phyloP scores from a whole-genome alignment of 2,888 invertebrate species.

The Drosophila flavopinicola region DNA sequence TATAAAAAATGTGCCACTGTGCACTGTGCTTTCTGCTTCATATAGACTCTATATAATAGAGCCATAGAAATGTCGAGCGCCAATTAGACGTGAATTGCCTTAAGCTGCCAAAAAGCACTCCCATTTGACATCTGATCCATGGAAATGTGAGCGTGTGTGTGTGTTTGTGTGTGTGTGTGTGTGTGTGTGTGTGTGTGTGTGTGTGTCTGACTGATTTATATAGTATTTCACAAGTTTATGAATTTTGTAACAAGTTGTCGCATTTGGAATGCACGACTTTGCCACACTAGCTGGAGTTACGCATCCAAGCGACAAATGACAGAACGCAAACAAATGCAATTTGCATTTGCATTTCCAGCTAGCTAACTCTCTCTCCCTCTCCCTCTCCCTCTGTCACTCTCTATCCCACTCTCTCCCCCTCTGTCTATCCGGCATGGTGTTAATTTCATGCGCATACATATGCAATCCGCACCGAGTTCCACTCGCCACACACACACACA shows the following conservation, averaged over 20 bases:
- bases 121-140: conserved; percentile 11
- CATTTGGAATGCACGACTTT: conserved; percentile 34
- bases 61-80: not conserved
- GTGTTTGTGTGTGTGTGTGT: no score
- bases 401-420: not conserved
- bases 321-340: conserved; percentile 58
- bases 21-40: no score
- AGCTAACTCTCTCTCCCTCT: not conserved
- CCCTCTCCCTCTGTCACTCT: not conserved
- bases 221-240: conserved; percentile 60
- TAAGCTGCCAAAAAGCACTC: not conserved
- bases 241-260: conserved; percentile 37
- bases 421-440: not conserved
- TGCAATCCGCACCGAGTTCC: not conserved
- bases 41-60: no score
- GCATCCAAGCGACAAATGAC: conserved; percentile 50
- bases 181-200: no score
- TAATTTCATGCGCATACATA: conserved; percentile 10
- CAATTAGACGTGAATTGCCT: conserved; percentile 1
- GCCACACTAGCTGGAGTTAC: conserved; percentile 5
- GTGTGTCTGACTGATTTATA: conserved; percentile 42
- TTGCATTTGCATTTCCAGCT: conserved; percentile 35
- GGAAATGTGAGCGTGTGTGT: no score
- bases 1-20: no score
- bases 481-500: not conserved